Evolutionary conservation across 2,888 invertebrate genomes (phyloP).

Genomic region (Sussaba pulchella): DNA sequence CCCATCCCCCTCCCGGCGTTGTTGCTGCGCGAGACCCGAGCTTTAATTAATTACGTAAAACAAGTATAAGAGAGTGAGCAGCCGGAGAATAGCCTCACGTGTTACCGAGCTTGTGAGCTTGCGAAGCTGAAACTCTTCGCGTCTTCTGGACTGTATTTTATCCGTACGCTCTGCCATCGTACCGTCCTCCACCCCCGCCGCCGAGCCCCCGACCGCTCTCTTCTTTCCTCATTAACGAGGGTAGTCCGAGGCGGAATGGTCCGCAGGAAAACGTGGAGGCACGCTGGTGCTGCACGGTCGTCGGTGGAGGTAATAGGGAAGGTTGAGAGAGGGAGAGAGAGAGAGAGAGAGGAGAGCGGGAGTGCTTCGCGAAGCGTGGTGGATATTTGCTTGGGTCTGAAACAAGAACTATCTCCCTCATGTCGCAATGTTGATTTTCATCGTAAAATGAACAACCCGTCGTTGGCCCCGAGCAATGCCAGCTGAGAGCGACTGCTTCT

Average conservation of each 20-base stretch:
- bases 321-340: conserved; percentile 1
- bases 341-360: conserved; percentile 2
- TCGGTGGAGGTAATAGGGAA: conserved; percentile 34
- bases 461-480: neutral
- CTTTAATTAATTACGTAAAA: conserved; percentile 65
- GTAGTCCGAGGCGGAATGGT: conserved; percentile 11
- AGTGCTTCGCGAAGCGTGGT: conserved; percentile 19
- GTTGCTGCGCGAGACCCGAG: conserved; percentile 44
- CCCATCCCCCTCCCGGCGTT: conserved; percentile 13
- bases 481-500: conserved; percentile 17
- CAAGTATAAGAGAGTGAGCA: conserved; percentile 34
- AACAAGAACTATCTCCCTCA: conserved; percentile 41
- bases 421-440: conserved; percentile 75
- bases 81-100: conserved; percentile 1
- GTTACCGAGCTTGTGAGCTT: conserved; percentile 32
- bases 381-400: conserved; percentile 46
- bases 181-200: neutral
- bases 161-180: conserved; percentile 25
- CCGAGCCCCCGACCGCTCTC: neutral
- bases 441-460: conserved; percentile 73
- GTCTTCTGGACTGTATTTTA: conserved; percentile 46
- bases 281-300: too few species aligned
- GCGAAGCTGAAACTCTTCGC: conserved; percentile 23
- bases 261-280: conserved; percentile 12
- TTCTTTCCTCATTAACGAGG: conserved; percentile 32